phyloP scores from a whole-genome alignment of 2,113 vertebrate genomes.

The Pelvicachromis taeniatus region DNA sequence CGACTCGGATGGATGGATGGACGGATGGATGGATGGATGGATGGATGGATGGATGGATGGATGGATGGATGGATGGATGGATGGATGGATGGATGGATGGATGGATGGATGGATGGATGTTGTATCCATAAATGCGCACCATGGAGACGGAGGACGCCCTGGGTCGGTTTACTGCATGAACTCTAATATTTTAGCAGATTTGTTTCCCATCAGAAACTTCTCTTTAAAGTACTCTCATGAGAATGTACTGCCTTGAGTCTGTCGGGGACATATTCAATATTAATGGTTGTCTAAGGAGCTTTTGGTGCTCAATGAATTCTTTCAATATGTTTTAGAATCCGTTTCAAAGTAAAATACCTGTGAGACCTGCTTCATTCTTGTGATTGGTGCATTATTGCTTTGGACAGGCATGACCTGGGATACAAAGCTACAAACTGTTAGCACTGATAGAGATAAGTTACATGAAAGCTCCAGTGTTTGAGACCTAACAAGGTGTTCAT shows the following conservation, averaged over 20 bases:
- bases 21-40: too few species aligned
- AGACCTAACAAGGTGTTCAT: not conserved
- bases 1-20: too few species aligned
- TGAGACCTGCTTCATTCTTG: not conserved
- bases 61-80: too few species aligned
- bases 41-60: too few species aligned
- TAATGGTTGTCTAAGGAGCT: not conserved
- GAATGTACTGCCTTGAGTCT: not conserved
- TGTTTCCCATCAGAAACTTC: constrained; percentile 5
- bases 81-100: too few species aligned
- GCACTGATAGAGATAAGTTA: not conserved
- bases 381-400: not conserved
- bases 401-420: not conserved
- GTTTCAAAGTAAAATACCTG: too few species aligned
- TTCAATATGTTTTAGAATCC: not conserved
- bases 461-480: not conserved
- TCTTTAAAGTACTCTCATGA: not conserved
- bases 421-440: not conserved
- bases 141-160: not conserved
- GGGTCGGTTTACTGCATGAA: not conserved
- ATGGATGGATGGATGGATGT: too few species aligned
- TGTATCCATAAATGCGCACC: not conserved
- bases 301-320: not conserved
- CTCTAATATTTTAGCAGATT: not conserved
- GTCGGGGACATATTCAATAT: not conserved